Evolutionary conservation across 2,797 vertebrate species (phyloP).

Genomic region (Anas capensis): DNA sequence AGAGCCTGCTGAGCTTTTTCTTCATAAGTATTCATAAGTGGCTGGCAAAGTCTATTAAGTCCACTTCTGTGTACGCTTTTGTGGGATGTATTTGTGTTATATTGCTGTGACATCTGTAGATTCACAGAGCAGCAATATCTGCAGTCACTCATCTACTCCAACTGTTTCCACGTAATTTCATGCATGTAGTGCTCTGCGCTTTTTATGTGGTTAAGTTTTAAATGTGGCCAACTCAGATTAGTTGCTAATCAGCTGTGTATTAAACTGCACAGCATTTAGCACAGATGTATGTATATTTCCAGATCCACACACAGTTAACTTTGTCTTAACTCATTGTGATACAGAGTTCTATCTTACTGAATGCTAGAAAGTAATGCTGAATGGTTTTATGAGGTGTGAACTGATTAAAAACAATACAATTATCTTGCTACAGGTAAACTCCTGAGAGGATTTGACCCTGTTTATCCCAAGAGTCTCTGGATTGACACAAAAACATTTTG

Average conservation of each 20-base stretch:
- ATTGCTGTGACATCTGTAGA: not conserved
- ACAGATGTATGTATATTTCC: not conserved
- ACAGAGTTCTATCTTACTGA: not conserved
- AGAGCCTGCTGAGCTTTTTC: not conserved
- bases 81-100: not conserved
- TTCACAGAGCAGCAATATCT: not conserved
- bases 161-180: not conserved
- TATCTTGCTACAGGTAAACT: slow-evolving; percentile 74
- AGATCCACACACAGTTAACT: not conserved
- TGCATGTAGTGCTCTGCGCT: not conserved
- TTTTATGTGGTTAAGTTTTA: slow-evolving; percentile 10
- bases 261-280: not conserved
- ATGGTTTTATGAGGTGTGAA: not conserved
- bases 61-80: not conserved
- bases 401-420: not conserved
- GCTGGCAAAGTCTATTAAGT: not conserved
- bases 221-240: not conserved
- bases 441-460: slow-evolving; percentile 80
- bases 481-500: slow-evolving; percentile 85
- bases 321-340: not conserved
- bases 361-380: not conserved
- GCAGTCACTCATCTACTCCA: not conserved
- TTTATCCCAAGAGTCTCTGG: slow-evolving; percentile 81
- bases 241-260: not conserved
- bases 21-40: not conserved